phyloP scores from a whole-genome alignment of 2,797 vertebrate genomes.

The Coendou prehensilis region DNA sequence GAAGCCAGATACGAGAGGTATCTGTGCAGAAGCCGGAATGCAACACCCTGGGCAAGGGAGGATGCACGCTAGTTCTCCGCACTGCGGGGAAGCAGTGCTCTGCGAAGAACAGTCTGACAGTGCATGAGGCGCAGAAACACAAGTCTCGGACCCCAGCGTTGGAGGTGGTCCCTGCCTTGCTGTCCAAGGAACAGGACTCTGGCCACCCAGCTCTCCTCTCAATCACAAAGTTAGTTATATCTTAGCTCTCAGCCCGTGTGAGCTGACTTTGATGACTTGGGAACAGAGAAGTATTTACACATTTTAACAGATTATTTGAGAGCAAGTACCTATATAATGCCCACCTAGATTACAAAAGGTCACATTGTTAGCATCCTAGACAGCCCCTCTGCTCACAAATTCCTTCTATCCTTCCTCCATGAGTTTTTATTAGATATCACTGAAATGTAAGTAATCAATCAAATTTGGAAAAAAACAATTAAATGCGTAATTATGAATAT shows the following conservation, averaged over 20 bases:
- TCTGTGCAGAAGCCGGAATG: not conserved
- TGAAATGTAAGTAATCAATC: not conserved
- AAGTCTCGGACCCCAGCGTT: not conserved
- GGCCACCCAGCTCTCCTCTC: not conserved
- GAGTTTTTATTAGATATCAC: not conserved
- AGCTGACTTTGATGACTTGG: not conserved
- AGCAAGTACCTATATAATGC: not conserved
- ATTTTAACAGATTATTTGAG: conserved; percentile 8
- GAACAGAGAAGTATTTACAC: not conserved
- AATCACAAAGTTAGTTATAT: not conserved
- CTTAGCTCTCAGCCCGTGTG: not conserved
- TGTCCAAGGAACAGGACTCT: not conserved
- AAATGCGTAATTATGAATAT: not conserved
- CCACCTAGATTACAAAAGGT: not conserved
- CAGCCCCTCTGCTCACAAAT: not conserved
- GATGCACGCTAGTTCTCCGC: not conserved
- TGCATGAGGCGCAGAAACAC: not conserved
- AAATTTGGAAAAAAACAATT: not conserved
- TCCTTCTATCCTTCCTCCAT: not conserved
- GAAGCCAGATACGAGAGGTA: not conserved
- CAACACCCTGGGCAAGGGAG: not conserved
- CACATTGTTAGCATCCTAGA: not conserved
- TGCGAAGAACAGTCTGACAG: not conserved
- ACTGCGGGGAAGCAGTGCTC: not conserved
- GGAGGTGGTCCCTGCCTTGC: not conserved